Conservation (phyloP, 1,140 invertebrate genomes). For the Galleria mellonella region DNA sequence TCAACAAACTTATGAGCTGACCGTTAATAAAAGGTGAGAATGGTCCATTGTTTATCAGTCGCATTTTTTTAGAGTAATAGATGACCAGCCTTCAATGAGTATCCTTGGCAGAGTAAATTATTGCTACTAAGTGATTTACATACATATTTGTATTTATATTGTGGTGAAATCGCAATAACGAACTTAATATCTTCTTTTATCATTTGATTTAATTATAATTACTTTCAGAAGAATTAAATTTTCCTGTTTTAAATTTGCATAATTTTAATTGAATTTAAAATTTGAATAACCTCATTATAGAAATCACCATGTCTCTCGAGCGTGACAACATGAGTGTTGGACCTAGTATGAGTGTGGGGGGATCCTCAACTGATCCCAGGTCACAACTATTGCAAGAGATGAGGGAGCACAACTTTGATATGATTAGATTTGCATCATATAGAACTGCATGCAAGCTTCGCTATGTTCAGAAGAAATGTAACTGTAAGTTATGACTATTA, state of each 20-base stretch:
- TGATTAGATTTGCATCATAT: conserved; percentile 97
- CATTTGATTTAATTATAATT: too few species aligned
- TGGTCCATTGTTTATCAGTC: background rate
- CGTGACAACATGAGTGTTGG: conserved; percentile 48
- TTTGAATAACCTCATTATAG: conserved; percentile 2
- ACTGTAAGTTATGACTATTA: conserved; percentile 78
- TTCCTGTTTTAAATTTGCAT: too few species aligned
- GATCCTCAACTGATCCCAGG: conserved; percentile 74
- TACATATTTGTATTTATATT: too few species aligned
- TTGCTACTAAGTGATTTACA: too few species aligned
- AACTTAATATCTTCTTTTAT: too few species aligned
- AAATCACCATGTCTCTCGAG: conserved; percentile 48
- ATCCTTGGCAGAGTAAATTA: too few species aligned
- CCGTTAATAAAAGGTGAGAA: conserved; percentile 33
- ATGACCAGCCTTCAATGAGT: background rate
- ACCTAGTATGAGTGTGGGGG: conserved; percentile 16
- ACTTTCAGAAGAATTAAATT: too few species aligned
- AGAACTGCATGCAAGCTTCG: conserved; percentile 96
- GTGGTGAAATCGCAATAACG: too few species aligned
- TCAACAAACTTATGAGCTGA: conserved; percentile 59
- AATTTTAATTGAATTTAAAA: too few species aligned
- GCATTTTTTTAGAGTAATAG: background rate
- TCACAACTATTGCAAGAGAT: conserved; percentile 86
- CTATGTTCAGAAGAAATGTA: conserved; percentile 98
- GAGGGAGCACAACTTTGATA: conserved; percentile 94